These are phyloP conservation scores for Glaucopsyche alexis DNA, from an alignment of 2,888 invertebrate species.

Conservation along the genomic window DNA sequence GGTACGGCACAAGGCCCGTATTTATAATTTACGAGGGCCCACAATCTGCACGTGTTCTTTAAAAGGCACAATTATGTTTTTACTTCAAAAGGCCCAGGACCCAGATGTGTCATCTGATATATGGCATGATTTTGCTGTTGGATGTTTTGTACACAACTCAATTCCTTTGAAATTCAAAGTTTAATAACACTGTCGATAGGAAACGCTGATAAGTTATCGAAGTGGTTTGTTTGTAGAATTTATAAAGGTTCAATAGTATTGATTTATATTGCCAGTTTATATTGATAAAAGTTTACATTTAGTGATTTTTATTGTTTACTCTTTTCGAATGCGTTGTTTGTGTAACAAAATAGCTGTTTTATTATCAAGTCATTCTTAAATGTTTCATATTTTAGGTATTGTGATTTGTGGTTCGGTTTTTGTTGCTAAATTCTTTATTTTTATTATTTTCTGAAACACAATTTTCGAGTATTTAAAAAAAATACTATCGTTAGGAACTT, in stretches of 20 bases:
- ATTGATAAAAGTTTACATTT: not conserved
- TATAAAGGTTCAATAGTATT: not conserved
- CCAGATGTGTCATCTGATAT: not conserved
- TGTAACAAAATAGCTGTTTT: not conserved
- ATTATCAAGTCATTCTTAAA: not conserved
- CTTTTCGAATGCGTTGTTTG: not conserved
- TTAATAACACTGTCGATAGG: slow-evolving; percentile 11
- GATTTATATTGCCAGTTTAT: not conserved
- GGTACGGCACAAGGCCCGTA: slow-evolving; percentile 18
- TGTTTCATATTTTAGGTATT: not conserved
- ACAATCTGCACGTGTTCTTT: not conserved
- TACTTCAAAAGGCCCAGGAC: not conserved
- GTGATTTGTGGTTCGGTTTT: not conserved
- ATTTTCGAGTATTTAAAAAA: too few relatives aligned
- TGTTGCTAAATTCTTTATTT: too few relatives aligned
- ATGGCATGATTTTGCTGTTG: not conserved
- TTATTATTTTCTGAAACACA: too few relatives aligned
- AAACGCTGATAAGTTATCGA: slow-evolving; percentile 13
- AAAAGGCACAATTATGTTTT: not conserved
- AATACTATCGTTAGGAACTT: too few relatives aligned
- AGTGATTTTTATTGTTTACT: not conserved
- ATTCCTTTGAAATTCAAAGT: not conserved
- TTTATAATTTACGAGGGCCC: slow-evolving; percentile 11
- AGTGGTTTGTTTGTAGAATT: slow-evolving; percentile 13
- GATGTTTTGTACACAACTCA: not conserved